Evolutionary conservation across 2,797 vertebrate genomes (phyloP).

Genomic region (Microchirus variegatus): DNA sequence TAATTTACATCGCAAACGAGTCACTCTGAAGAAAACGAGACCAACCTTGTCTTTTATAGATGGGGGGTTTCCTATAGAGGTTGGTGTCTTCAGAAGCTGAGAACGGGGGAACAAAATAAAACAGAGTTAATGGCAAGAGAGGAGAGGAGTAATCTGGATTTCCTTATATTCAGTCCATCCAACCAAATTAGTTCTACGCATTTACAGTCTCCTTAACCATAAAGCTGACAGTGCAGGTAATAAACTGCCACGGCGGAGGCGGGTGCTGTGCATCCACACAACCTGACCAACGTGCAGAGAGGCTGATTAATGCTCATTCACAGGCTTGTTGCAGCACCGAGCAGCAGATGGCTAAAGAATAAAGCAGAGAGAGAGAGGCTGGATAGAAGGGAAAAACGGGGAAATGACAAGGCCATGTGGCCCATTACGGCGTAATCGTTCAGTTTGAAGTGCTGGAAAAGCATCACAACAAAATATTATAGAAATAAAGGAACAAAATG

Average conservation of each 20-base stretch:
- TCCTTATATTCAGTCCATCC: constrained; percentile 23
- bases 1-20: not conserved
- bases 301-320: constrained; percentile 52
- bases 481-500: not conserved
- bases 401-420: constrained; percentile 1
- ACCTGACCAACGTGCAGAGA: constrained; percentile 48
- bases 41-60: constrained; percentile 95
- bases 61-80: constrained; percentile 96
- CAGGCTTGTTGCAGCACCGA: constrained; percentile 41
- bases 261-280: constrained; percentile 44
- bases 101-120: constrained; percentile 32
- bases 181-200: constrained; percentile 41
- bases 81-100: constrained; percentile 90
- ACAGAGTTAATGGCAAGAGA: not conserved
- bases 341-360: constrained; percentile 51
- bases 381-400: constrained; percentile 7
- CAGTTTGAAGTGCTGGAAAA: not conserved
- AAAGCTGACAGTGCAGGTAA: constrained; percentile 54
- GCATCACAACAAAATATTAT: not conserved
- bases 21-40: constrained; percentile 13
- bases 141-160: constrained; percentile 4
- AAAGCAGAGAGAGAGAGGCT: constrained; percentile 20
- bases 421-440: constrained; percentile 1
- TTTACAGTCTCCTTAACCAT: constrained; percentile 41
- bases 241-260: constrained; percentile 43